These are phyloP conservation scores for Falco peregrinus DNA, from an alignment of 2,797 vertebrate genomes.

Conservation along the genomic window DNA sequence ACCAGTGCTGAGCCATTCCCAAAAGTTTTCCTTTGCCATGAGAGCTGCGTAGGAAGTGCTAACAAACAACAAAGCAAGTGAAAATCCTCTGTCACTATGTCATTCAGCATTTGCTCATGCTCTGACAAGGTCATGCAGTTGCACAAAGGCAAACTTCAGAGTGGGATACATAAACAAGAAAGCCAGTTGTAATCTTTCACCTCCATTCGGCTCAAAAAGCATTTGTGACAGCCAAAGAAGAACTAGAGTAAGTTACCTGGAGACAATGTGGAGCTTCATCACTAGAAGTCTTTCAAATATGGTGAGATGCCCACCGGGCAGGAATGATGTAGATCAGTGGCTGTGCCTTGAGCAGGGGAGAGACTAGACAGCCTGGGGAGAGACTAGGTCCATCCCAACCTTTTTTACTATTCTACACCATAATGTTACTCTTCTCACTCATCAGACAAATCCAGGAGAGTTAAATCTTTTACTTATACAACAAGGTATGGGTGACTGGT, in stretches of 20 bases:
- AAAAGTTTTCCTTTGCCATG: background rate
- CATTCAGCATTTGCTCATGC: background rate
- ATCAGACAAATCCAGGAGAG: background rate
- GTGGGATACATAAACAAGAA: background rate
- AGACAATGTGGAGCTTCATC: background rate
- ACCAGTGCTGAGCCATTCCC: background rate
- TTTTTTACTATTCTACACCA: background rate
- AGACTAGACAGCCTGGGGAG: background rate
- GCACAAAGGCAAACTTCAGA: background rate
- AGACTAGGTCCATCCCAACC: background rate
- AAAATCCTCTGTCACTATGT: background rate
- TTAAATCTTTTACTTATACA: background rate
- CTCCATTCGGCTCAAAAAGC: background rate
- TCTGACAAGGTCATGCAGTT: background rate
- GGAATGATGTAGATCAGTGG: background rate
- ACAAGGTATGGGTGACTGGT: background rate
- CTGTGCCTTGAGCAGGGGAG: background rate
- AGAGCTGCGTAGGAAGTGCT: background rate
- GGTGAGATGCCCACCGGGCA: background rate
- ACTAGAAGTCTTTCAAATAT: background rate
- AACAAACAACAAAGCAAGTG: background rate
- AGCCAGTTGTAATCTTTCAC: background rate
- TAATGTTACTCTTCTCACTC: background rate
- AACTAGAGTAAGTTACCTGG: background rate
- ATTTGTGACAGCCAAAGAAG: background rate